These are phyloP conservation scores for Muricea muricata DNA, from an alignment of 92 coral and sea anemone genomes.

Conservation along the genomic window DNA sequence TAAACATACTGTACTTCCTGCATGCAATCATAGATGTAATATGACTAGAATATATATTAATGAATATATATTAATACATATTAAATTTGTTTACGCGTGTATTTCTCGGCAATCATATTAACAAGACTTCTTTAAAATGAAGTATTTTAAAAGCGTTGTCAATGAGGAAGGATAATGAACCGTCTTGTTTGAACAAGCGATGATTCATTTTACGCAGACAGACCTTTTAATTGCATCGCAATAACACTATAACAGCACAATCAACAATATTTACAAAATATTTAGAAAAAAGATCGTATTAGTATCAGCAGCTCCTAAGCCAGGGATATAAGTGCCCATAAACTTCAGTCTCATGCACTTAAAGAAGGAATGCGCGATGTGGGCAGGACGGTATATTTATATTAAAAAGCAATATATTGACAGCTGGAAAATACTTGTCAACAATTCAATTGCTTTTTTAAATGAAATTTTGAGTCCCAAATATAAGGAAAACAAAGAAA, in stretches of 20 bases:
- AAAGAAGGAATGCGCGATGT: not conserved
- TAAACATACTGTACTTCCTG: too few species aligned
- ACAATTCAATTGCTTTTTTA: not conserved
- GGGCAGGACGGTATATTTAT: not conserved
- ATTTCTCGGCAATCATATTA: too few species aligned
- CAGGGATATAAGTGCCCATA: too few species aligned
- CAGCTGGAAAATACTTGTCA: slow-evolving; percentile 22
- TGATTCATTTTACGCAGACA: not conserved
- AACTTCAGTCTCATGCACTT: not conserved
- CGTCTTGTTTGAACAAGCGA: not conserved
- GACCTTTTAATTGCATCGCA: not conserved
- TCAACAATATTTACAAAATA: slow-evolving; percentile 9
- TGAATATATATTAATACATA: too few species aligned
- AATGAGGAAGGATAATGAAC: not conserved
- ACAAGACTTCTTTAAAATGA: too few species aligned
- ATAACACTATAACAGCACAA: not conserved
- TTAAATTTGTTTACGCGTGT: too few species aligned
- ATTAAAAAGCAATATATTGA: not conserved
- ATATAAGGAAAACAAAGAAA: not conserved
- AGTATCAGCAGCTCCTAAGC: too few species aligned
- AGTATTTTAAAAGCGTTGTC: too few species aligned
- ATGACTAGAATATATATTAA: too few species aligned
- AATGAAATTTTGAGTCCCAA: not conserved
- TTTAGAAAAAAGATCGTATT: not conserved
- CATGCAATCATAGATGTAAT: too few species aligned